phyloP scores from a whole-genome alignment of 2,113 vertebrate genomes.

The Siphamia tubifer region DNA sequence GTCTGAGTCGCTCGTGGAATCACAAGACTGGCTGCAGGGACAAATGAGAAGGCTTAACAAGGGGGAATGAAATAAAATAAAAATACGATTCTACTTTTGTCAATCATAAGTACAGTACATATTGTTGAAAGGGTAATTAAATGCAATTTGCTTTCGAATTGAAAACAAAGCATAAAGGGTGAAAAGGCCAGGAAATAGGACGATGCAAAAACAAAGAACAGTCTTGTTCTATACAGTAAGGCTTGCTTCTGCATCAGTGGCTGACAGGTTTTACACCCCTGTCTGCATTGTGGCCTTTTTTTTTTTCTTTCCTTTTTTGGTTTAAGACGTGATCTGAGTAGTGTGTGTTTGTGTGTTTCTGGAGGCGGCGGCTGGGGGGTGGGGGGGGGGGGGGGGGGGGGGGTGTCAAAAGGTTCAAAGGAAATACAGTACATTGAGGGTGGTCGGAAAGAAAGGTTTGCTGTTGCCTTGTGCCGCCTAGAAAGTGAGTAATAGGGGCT shows the following conservation, averaged over 20 bases:
- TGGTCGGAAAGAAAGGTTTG: slow-evolving; percentile 43
- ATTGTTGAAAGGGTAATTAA: neutral
- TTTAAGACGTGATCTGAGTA: neutral
- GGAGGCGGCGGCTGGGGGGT: too few relatives aligned
- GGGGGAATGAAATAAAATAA: neutral
- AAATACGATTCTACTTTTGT: neutral
- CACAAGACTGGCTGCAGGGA: slow-evolving; percentile 60
- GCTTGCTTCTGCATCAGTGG: slow-evolving; percentile 43
- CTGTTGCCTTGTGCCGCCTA: neutral
- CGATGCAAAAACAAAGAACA: slow-evolving; percentile 18
- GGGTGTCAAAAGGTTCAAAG: slow-evolving; percentile 15
- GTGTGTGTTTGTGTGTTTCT: slow-evolving; percentile 1
- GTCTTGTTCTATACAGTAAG: slow-evolving; percentile 51
- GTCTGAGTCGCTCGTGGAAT: slow-evolving; percentile 48
- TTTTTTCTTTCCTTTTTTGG: neutral
- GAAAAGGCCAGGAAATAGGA: slow-evolving; percentile 27
- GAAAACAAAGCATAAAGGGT: neutral
- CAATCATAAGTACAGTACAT: neutral
- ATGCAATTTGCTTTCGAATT: neutral
- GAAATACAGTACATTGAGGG: neutral
- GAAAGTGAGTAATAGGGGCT: slow-evolving; percentile 10
- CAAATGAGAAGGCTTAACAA: neutral
- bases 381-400: neutral
- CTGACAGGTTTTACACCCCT: slow-evolving; percentile 24
- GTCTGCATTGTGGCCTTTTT: neutral